phyloP scores from a whole-genome alignment of 2,797 vertebrate genomes.

The Prionace glauca region DNA sequence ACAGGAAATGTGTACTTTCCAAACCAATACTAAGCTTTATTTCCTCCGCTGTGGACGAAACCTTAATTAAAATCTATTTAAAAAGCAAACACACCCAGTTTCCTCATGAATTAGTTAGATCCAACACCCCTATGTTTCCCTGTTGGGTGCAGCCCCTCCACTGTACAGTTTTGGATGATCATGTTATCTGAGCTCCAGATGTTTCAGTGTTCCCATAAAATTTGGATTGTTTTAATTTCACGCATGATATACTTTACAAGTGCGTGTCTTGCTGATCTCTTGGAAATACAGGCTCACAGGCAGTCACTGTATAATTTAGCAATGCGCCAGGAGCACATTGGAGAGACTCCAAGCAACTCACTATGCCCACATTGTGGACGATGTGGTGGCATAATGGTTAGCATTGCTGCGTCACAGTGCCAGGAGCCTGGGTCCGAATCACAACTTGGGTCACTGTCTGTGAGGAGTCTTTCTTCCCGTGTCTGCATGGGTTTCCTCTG shows the following conservation, averaged over 20 bases:
- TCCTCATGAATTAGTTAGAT: neutral
- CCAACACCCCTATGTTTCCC: neutral
- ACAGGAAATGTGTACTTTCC: constrained; percentile 26
- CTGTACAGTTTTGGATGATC: neutral
- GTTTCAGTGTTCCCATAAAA: neutral
- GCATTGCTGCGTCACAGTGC: too few species aligned
- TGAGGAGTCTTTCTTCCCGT: too few species aligned
- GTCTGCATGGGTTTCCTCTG: too few species aligned
- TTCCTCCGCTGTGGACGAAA: neutral
- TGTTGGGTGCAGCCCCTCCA: neutral
- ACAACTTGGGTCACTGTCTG: too few species aligned
- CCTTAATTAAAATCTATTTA: neutral
- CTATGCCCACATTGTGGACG: neutral
- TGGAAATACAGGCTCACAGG: neutral
- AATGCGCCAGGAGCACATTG: neutral
- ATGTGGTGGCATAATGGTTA: too few species aligned
- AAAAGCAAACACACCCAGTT: constrained; percentile 24
- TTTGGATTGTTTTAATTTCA: neutral
- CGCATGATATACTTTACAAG: too few species aligned
- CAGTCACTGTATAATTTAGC: neutral
- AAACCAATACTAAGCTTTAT: neutral
- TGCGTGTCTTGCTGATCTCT: neutral
- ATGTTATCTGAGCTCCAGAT: neutral
- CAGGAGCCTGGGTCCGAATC: too few species aligned
- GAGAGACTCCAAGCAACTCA: neutral